Evolutionary conservation across 2,797 vertebrate genomes (phyloP), one percentile per base, ranked within the genome.

Genomic region (Selene dorsalis): DNA sequence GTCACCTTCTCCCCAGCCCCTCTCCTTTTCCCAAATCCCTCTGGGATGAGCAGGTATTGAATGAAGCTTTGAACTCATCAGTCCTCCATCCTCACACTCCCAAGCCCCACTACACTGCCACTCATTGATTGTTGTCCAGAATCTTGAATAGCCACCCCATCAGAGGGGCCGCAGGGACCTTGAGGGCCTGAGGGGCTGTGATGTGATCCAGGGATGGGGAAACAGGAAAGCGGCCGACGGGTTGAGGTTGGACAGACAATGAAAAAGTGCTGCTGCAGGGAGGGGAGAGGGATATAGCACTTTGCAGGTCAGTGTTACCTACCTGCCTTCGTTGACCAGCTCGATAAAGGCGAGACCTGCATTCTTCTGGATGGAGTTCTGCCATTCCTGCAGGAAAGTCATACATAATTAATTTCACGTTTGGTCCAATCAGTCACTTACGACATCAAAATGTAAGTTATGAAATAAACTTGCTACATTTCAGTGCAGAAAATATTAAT

Each of bases 321-420:
- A 97, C 97, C 97, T 96, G 92, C 97, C 97, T 92, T 98, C 97
- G 52, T 98, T 98, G 79, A 98, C 96, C 78, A 98, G 91, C 89
- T 98, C 97, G 75, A 98, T 98, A 76, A 98, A 98, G 77, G 97
- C 97, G 62, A 98, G 94, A 16, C 97, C 97, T 2, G 97, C 97
- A 41, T 98, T 98, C 93, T 98, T 98, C 93, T 98, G 97, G 89
- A 98, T 98, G 50, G 97, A 98, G 92, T 98, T 98, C 91, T 98
- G 97, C 97, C 97, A 98, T 85, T 97, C 97, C 96, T 97, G 88
- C 52, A 89, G 74, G 56, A 1, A 35, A 26, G 28, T 35, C 16
- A 58, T 3, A 69, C 30, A 55, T 7, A 55, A 53, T 53, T 6
- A 2, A 53, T 53, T 26, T 53, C 11, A 53, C 12, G 2, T 22